Base-by-base conservation (phyloP, 2,888 invertebrate genomes). In the Drosophila putrida region DNA sequence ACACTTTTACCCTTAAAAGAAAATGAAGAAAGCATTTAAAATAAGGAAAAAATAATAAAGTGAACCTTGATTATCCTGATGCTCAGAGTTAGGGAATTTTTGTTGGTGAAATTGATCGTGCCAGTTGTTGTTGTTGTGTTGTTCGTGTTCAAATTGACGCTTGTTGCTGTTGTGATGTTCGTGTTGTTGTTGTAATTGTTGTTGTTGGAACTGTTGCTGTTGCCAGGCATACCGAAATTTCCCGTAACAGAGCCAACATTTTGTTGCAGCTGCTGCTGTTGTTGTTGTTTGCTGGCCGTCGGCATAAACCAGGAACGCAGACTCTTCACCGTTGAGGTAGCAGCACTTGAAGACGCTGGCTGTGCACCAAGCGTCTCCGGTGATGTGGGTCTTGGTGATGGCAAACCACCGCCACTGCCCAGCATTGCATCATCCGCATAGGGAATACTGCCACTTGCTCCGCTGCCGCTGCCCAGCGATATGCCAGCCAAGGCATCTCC, bases 61-160 rank as follows among this genome's bases (percentile, higher is more conserved):
- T 90, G 91, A 92, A 91, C 91, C 90, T 91, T 92, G 91, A 89
- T 87, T 90, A 68, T 91, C 90, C 90, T 84, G 90, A 66, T 86
- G 87, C 80, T 91, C 90, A 86, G 91, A 87, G 72, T 88, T 90
- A 82, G 82, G 82, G 86, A 86, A 82, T 90, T 90, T 91, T 89
- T 89, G 83, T 72, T 87, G 82, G 80, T 89, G 81, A 83, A 80
- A 84, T 88, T 90, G 79, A 81, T 89, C 69, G 88, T 82, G 82
- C 82, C 82, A 58, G 82, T 72, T 61, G 70, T 65, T 65, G 70
- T 68, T 78, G 71, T 75, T 79, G 72, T 41, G 71, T 76, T 76
- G 60, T 60, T 79, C 67, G 70, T 79, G 73, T 76, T 76, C 68
- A 57, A 71, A 53, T 68, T 76, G 80, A 54, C 73, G 79, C 78